Base-by-base conservation (phyloP, 2,797 vertebrate genomes). In the Semaprochilodus insignis region DNA sequence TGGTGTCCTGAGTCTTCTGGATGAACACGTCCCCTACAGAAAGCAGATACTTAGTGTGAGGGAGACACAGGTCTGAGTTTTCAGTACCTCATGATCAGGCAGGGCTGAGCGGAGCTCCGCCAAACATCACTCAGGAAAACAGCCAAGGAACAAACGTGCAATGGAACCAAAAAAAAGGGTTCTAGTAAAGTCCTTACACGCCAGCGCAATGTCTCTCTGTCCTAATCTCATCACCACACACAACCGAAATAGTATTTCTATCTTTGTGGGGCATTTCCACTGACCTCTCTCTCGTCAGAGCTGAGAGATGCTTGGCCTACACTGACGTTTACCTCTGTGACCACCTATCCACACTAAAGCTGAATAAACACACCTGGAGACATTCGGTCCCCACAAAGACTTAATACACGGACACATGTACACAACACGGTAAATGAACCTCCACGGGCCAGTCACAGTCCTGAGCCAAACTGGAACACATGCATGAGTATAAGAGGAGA, bases 1-100 rank as follows among this genome's bases (percentile, higher is more conserved):
- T 98, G 85, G 94, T 97, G 91, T 99, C 98, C 89, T 99, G 97
- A 25, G 97, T 99, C 88, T 98, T 97, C 93, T 99, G 98, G 88
- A 99, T 96, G 88, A 97, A 99, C 81, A 99, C 97, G 0, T 99
- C 98, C 94, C 98, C 98, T 99, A 89, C 87, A 81, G 70, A 69
- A 7, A 3, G 17, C 60, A 60, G 60, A 78, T 8, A 31, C 10
- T 83, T 34, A 78, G 63, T 17, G 1, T 31, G 36, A 73, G 48
- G 75, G 23, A 19, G 13, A 31, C 17, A 36, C 23, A 31, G 25
- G 40, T 34, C 44, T n/a, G 17, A 34, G 60, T 21, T 27, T 8
- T 17, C 5, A 55, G 3, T 62, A 15, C 23, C 75, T 60, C 79
- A 23, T n/a, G 67, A 89, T 89, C 83, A 81, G 84, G 90, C 85